Conservation (phyloP, 2,888 invertebrate genomes). For the Argyresthia albistria region DNA sequence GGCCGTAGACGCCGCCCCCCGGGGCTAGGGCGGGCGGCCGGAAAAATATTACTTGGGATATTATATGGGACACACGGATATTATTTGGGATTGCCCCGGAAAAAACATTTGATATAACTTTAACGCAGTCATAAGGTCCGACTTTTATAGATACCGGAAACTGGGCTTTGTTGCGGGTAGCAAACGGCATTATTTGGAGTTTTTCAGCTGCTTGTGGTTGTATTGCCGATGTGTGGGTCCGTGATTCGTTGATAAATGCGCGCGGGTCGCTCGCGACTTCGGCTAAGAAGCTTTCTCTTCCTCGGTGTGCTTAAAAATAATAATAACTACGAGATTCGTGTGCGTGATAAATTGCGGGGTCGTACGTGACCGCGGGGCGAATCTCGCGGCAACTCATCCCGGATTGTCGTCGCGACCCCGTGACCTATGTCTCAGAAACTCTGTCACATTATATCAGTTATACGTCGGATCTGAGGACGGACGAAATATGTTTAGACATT, state of each 20-base stretch:
- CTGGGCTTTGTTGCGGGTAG: slow-evolving; percentile 14
- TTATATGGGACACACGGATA: slow-evolving; percentile 28
- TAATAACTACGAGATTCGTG: slow-evolving; percentile 24
- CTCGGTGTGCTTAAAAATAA: slow-evolving; percentile 35
- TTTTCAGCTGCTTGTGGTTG: slow-evolving; percentile 18
- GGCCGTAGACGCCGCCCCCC: slow-evolving; percentile 15
- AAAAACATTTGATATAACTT: slow-evolving; percentile 41
- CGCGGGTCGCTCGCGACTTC: slow-evolving; percentile 14
- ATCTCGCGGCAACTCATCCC: slow-evolving; percentile 9
- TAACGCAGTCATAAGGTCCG: slow-evolving; percentile 19
- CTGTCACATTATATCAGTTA: no score
- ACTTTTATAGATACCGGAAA: slow-evolving; percentile 1
- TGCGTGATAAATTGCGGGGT: slow-evolving; percentile 22
- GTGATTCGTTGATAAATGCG: slow-evolving; percentile 55
- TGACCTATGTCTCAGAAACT: slow-evolving; percentile 22
- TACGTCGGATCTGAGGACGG: no score
- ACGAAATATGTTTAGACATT: no score
- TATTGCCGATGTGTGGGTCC: slow-evolving; percentile 32
- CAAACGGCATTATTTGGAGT: slow-evolving; percentile 24
- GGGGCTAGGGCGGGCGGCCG: slow-evolving; percentile 15
- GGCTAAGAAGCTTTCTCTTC: slow-evolving; percentile 29
- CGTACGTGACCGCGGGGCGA: slow-evolving; percentile 17
- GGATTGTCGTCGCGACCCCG: slow-evolving; percentile 15
- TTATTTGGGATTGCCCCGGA: slow-evolving; percentile 35
- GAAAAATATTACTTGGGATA: slow-evolving; percentile 35